These are phyloP conservation scores for Hemichromis elongatus DNA, from an alignment of 2,113 vertebrate species.

Conservation along the genomic window DNA sequence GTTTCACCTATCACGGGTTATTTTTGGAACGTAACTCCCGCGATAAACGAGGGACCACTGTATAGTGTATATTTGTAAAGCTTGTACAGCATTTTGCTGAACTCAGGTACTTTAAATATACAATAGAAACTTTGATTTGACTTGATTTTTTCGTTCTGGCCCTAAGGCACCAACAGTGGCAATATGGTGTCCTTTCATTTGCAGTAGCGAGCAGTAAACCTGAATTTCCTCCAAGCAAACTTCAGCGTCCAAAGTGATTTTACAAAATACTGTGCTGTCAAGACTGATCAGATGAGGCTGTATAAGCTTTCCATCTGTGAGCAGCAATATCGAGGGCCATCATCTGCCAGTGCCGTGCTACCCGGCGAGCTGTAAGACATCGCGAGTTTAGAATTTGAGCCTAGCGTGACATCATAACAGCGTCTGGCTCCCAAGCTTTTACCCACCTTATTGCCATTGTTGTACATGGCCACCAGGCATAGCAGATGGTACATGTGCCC, in stretches of 20 bases:
- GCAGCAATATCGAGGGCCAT: neutral
- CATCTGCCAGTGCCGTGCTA: neutral
- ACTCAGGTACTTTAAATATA: neutral
- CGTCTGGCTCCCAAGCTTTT: conserved; percentile 44
- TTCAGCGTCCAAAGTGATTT: neutral
- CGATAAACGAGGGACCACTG: too few relatives aligned
- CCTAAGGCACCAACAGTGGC: neutral
- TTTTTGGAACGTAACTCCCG: too few relatives aligned
- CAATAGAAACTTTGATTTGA: neutral
- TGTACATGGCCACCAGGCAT: conserved; percentile 97
- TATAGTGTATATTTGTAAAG: neutral
- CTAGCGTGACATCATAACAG: conserved; percentile 44
- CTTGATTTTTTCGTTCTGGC: neutral
- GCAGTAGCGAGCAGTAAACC: neutral
- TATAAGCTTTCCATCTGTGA: conserved; percentile 8
- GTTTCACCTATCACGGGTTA: too few relatives aligned
- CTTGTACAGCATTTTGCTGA: neutral
- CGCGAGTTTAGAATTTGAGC: conserved; percentile 29
- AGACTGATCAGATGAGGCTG: neutral
- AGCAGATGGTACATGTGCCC: conserved; percentile 96
- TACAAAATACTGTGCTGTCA: neutral
- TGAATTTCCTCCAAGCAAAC: neutral
- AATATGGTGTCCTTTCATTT: neutral
- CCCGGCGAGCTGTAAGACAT: conserved; percentile 6
- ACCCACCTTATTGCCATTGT: conserved; percentile 90